Conservation (phyloP, 2,113 vertebrate species). For the Hippopotamus amphibius region DNA sequence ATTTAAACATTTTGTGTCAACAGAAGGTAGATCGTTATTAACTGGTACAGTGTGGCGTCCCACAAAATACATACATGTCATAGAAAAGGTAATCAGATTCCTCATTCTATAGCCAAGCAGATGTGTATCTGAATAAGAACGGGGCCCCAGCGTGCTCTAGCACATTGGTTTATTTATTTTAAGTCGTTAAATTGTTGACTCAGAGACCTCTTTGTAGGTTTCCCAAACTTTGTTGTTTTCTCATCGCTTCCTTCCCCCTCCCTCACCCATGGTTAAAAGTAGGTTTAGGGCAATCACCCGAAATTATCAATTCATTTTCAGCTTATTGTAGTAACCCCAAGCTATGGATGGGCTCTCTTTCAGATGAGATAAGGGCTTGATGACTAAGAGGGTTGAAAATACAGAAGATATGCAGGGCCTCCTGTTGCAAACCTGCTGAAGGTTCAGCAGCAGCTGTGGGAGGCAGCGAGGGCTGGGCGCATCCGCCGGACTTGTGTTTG, state of each 20-base stretch:
- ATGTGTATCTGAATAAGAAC: conserved; percentile 61
- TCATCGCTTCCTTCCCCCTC: not conserved
- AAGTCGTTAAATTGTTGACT: conserved; percentile 50
- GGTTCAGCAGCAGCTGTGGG: not conserved
- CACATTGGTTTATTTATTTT: conserved; percentile 38
- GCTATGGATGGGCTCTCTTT: not conserved
- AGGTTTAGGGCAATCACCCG: not conserved
- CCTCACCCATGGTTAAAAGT: not conserved
- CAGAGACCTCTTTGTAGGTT: not conserved
- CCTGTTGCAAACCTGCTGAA: not conserved
- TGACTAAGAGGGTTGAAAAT: not conserved
- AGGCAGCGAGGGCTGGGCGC: not conserved
- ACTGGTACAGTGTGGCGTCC: conserved; percentile 51
- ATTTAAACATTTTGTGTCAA: conserved; percentile 77
- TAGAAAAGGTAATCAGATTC: conserved; percentile 72
- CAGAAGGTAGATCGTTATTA: conserved; percentile 76
- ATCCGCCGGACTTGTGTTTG: not conserved
- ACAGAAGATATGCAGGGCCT: not conserved
- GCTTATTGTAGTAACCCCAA: not conserved
- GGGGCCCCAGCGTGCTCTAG: conserved; percentile 1
- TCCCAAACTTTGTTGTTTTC: conserved; percentile 32
- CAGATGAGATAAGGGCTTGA: not conserved
- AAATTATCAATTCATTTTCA: not conserved
- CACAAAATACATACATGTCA: conserved; percentile 69
- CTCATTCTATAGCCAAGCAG: conserved; percentile 63